Evolutionary conservation across 2,888 invertebrate species (phyloP), one percentile per base, ranked within the genome.

Genomic region (Brenthis hecate): DNA sequence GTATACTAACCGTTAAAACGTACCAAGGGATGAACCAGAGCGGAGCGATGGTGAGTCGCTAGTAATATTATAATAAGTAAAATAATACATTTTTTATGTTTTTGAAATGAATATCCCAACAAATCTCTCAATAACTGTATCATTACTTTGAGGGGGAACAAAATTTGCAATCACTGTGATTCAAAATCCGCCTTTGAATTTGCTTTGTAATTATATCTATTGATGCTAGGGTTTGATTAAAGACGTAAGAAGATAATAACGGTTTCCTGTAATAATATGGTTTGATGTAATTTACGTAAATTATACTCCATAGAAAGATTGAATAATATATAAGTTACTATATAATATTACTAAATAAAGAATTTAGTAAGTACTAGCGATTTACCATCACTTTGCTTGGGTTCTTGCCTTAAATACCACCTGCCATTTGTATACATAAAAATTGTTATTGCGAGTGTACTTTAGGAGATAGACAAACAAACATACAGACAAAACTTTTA

Each of bases 201-300:
- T 50, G 14, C 51, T 48, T 47, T 43, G 16, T 48, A 56, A 67
- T 47, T 13, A 55, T n/a, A 60, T 54, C 13, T 19, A 50, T 58
- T 60, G 57, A 64, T 50, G 58, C 57, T 53, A 61, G 32, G 62
- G 61, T 53, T 53, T 65, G 66, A 70, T 67, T 73, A 71, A 57
- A 74, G 71, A 75, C 75, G 79, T 78, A 79, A 76, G 71, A 72
- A 80, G 79, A 60, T 55, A 60, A 65, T 69, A 36, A 60, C 13
- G 16, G 60, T 14, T 5, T 55, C 28, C 19, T 32, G 13, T 16
- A 66, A 43, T 57, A 43, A 28, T 6, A 60, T 54, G 11, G 11
- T 43, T 11, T 43, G 47, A 16, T 66, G 66, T 60, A 48, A 66
- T 66, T 60, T 13, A 36, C 13, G 19, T 54, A 1, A 36, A 28